Percentiles rank a stretch among this genome's conserved stretches.
Evolutionary conservation across 2,888 invertebrate species (phyloP).

Genomic region (Drosophila niveifrons): DNA sequence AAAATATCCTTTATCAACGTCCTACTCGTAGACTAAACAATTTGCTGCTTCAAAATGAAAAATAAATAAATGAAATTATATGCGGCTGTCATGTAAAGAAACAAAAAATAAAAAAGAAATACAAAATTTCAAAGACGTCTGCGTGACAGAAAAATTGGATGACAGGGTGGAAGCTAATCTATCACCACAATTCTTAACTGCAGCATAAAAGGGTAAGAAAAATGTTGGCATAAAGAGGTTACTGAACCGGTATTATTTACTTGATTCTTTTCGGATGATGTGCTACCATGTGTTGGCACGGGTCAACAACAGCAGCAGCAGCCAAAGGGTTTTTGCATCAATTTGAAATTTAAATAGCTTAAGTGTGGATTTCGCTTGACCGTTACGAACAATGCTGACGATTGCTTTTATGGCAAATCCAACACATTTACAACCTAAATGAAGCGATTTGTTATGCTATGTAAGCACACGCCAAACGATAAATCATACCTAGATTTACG

Average conservation of each 20-base stretch:
- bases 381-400: constrained; percentile 23
- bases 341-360: constrained; percentile 63
- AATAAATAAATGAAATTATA: constrained; percentile 44
- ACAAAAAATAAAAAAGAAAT: constrained; percentile 12
- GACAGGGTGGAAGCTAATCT: constrained; percentile 35
- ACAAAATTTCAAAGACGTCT: constrained; percentile 21
- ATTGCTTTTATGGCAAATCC: constrained; percentile 11
- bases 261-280: constrained; percentile 23
- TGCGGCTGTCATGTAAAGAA: constrained; percentile 14
- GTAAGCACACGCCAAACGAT: constrained; percentile 15
- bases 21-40: constrained; percentile 8
- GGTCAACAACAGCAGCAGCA: constrained; percentile 17
- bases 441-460: constrained; percentile 41
- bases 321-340: constrained; percentile 36
- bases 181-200: constrained; percentile 23
- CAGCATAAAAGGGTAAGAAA: constrained; percentile 34
- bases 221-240: constrained; percentile 47
- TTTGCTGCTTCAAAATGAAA: constrained; percentile 34
- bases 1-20: constrained; percentile 5
- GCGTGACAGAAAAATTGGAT: constrained; percentile 23
- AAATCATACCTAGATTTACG: constrained; percentile 16
- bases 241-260: constrained; percentile 39
- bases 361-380: constrained; percentile 40
- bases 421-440: constrained; percentile 24
- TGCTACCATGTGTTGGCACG: constrained; percentile 18